A percentile compares a stretch with the other conserved stretches of the same genome.
Conservation (phyloP, 2,888 invertebrate species). For the Euproctis similis region DNA sequence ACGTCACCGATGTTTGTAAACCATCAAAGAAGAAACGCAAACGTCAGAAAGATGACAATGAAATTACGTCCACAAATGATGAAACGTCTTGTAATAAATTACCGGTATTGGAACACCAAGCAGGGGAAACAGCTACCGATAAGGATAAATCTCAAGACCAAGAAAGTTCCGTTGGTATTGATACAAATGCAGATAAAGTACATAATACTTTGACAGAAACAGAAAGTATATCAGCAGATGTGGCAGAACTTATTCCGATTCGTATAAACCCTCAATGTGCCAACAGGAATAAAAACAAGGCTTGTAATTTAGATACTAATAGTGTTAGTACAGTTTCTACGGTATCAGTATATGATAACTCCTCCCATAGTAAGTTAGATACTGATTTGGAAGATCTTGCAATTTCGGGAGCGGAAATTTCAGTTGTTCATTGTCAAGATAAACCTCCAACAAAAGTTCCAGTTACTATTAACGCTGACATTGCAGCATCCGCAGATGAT, state of each 20-base stretch:
- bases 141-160: not conserved
- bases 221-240: not conserved
- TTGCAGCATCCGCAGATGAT: not conserved
- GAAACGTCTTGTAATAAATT: slow-evolving; percentile 37
- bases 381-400: not conserved
- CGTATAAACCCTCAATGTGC: not conserved
- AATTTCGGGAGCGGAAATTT: slow-evolving; percentile 2
- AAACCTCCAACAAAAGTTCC: not conserved
- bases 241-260: slow-evolving; percentile 4
- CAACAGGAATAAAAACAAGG: no score
- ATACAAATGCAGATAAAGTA: not conserved
- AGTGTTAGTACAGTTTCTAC: no score
- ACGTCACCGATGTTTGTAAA: slow-evolving; percentile 7
- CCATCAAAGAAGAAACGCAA: not conserved
- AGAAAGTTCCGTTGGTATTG: not conserved
- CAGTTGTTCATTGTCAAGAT: not conserved
- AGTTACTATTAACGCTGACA: not conserved
- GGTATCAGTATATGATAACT: not conserved
- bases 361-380: not conserved
- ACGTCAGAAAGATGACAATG: not conserved
- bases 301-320: no score
- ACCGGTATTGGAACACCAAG: slow-evolving; percentile 9
- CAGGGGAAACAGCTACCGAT: not conserved
- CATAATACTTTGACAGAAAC: not conserved
- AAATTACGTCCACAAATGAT: not conserved